Conservation (phyloP, 2,888 invertebrate genomes). For the Drosophila buzzatii region DNA sequence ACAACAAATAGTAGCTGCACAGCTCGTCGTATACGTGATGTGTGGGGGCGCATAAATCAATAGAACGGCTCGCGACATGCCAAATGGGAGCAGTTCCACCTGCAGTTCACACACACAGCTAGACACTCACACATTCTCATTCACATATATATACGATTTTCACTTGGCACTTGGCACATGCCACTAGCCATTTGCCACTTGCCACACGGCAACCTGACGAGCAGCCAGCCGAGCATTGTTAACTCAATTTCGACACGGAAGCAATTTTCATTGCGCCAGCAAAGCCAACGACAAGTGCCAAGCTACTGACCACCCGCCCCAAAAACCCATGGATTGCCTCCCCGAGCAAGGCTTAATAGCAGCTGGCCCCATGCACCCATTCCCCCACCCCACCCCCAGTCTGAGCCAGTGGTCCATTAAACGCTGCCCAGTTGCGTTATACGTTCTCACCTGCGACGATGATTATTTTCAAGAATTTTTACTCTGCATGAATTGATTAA, state of each 20-base stretch:
- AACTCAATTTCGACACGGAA: constrained; percentile 79
- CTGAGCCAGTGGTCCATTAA: constrained; percentile 47
- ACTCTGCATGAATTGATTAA: neutral
- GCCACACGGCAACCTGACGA: constrained; percentile 17
- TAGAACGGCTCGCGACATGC: constrained; percentile 52
- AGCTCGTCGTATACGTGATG: constrained; percentile 56
- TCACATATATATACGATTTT: neutral
- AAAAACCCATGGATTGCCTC: neutral
- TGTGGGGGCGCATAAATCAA: constrained; percentile 69
- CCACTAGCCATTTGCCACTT: constrained; percentile 7
- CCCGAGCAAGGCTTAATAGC: neutral
- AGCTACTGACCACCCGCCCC: constrained; percentile 10
- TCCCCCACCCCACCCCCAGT: too few relatives aligned
- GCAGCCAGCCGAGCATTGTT: constrained; percentile 61
- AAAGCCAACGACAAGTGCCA: constrained; percentile 57
- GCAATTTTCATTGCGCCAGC: constrained; percentile 64
- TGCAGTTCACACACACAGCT: constrained; percentile 3
- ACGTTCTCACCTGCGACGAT: neutral
- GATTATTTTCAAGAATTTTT: neutral
- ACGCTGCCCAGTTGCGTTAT: constrained; percentile 24
- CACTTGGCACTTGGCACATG: constrained; percentile 8
- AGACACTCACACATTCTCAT: neutral
- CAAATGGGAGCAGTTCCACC: constrained; percentile 48
- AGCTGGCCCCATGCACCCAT: neutral
- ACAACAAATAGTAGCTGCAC: constrained; percentile 12